phyloP scores from a whole-genome alignment of 2,888 invertebrate genomes.

The Platycnemis pennipes region DNA sequence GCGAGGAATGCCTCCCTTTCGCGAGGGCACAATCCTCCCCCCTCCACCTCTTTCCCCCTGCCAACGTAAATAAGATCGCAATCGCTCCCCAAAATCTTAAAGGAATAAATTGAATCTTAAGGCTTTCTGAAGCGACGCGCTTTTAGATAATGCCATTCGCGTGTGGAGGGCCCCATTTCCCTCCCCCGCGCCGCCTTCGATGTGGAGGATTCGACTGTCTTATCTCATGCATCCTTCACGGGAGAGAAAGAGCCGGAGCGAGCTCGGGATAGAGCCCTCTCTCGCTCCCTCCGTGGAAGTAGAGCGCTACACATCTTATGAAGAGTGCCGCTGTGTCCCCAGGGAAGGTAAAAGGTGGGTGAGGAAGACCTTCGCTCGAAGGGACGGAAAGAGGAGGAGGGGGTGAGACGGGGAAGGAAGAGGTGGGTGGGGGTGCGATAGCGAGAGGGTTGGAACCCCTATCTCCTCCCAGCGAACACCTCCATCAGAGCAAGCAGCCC shows the following conservation, averaged over 20 bases:
- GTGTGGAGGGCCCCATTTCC: background rate
- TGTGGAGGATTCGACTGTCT: conserved; percentile 11
- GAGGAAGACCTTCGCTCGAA: background rate
- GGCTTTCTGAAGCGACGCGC: conserved; percentile 60
- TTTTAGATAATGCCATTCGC: conserved; percentile 65
- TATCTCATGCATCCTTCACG: conserved; percentile 64
- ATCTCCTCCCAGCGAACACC: background rate
- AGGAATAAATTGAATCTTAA: conserved; percentile 68
- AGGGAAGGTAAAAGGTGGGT: conserved; percentile 31
- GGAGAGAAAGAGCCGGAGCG: conserved; percentile 5
- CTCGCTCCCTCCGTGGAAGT: background rate
- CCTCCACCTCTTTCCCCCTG: background rate
- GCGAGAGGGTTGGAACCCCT: background rate
- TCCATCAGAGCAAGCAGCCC: background rate
- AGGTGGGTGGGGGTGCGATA: background rate
- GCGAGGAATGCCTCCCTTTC: background rate
- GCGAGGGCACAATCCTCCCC: background rate
- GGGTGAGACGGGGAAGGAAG: background rate
- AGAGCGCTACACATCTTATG: conserved; percentile 64
- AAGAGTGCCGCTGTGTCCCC: conserved; percentile 59
- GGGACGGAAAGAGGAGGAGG: background rate
- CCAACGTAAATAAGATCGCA: conserved; percentile 59
- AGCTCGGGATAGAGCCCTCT: background rate
- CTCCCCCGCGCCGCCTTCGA: background rate
- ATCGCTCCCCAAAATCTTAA: conserved; percentile 64